Conservation (phyloP, 2,113 vertebrate species). For the Rhinolophus sinicus region DNA sequence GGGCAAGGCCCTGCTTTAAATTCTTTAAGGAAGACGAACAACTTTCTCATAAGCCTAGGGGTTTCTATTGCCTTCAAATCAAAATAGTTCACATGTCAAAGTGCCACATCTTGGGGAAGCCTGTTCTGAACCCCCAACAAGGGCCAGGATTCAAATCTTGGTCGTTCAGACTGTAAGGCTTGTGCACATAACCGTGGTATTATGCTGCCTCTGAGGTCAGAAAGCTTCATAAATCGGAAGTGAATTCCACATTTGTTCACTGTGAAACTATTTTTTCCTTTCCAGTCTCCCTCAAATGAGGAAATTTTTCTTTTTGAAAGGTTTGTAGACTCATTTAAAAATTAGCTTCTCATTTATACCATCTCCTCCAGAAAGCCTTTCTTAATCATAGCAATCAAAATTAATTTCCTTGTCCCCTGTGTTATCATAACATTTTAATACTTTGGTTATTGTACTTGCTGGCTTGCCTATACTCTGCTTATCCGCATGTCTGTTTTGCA, state of each 20-base stretch:
- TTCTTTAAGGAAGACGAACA: background rate
- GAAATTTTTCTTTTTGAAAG: constrained; percentile 35
- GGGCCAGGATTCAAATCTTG: background rate
- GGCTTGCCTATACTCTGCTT: constrained; percentile 20
- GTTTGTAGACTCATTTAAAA: constrained; percentile 48
- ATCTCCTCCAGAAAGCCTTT: constrained; percentile 44
- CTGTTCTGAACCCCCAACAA: background rate
- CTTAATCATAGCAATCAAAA: constrained; percentile 65
- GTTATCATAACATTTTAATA: constrained; percentile 56
- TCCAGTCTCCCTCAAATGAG: background rate
- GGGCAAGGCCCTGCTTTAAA: background rate
- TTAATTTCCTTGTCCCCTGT: constrained; percentile 52
- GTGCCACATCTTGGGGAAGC: background rate
- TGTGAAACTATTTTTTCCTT: constrained; percentile 20
- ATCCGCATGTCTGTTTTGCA: constrained; percentile 13
- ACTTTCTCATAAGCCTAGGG: background rate
- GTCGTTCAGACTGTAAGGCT: background rate
- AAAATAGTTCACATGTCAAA: background rate
- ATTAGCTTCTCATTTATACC: constrained; percentile 9
- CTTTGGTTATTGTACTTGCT: constrained; percentile 41
- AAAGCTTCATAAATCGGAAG: constrained; percentile 34
- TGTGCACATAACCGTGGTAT: background rate
- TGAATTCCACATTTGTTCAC: constrained; percentile 39
- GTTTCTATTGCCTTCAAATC: background rate
- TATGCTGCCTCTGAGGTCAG: background rate